These are phyloP conservation scores for Acanthochromis polyacanthus DNA, from an alignment of 2,113 vertebrate species.

Conservation along the genomic window DNA sequence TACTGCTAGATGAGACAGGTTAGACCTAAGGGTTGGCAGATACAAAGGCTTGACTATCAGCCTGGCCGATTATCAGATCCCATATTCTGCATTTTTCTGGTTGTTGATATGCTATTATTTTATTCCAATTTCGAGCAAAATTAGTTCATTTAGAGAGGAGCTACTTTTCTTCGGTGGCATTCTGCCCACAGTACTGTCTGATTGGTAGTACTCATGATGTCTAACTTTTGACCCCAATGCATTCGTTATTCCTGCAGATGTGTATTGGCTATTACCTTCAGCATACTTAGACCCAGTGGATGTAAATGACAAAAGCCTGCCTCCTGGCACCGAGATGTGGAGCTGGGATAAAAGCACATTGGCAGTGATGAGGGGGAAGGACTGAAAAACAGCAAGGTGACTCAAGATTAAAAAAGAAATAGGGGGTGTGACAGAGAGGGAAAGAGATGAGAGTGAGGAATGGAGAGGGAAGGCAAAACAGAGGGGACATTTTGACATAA, in stretches of 20 bases:
- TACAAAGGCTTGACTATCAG: no score
- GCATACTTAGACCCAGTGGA: not conserved
- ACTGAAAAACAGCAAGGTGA: not conserved
- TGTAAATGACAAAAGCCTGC: not conserved
- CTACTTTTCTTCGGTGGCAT: no score
- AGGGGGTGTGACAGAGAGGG: not conserved
- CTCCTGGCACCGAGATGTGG: not conserved
- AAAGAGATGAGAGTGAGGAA: not conserved
- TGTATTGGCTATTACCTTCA: no score
- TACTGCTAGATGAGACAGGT: conserved; percentile 4
- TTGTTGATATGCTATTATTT: no score
- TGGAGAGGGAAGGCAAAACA: not conserved
- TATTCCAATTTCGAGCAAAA: no score
- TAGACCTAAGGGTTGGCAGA: not conserved
- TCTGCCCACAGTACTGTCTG: no score
- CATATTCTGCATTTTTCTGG: no score
- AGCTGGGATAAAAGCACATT: not conserved
- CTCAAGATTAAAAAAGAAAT: not conserved
- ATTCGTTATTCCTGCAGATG: no score
- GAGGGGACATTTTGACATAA: conserved; percentile 12
- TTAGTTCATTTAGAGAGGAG: no score
- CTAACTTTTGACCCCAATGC: no score
- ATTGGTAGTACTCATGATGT: no score
- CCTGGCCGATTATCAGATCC: no score
- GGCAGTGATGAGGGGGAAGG: not conserved